These are phyloP conservation scores for Thermophis baileyi DNA, from an alignment of 2,113 vertebrate species.

Conservation along the genomic window DNA sequence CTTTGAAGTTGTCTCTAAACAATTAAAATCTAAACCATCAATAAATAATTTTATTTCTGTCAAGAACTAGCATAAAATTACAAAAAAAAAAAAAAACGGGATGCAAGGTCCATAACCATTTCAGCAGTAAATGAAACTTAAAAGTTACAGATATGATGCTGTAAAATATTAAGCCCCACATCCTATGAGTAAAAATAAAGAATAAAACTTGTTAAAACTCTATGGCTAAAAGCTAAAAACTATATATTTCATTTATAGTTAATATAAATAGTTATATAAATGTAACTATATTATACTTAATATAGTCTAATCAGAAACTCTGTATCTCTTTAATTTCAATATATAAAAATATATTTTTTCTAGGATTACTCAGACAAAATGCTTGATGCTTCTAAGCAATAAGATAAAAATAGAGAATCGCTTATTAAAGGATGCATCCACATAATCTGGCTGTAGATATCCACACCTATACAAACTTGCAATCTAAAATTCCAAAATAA, in stretches of 20 bases:
- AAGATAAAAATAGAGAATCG: neutral
- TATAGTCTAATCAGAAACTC: neutral
- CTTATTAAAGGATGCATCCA: neutral
- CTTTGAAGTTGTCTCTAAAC: neutral
- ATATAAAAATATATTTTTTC: neutral
- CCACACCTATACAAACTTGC: neutral
- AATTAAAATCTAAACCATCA: neutral
- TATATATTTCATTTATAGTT: neutral
- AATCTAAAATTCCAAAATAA: neutral
- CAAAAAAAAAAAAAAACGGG: neutral
- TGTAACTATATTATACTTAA: neutral
- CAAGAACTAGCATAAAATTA: neutral
- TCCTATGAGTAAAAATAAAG: neutral
- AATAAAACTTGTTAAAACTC: neutral
- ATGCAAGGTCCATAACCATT: neutral
- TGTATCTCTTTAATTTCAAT: neutral
- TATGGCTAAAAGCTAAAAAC: neutral
- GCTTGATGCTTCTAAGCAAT: neutral
- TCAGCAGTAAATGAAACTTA: neutral
- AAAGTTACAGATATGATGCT: neutral
- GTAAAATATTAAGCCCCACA: neutral
- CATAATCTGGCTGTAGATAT: neutral
- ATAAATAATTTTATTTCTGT: neutral
- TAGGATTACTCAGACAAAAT: neutral
- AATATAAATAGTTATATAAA: neutral